A percentile compares a stretch with the other conserved stretches of the same genome.
These are phyloP conservation scores for Dromococcyx pavoninus DNA, from an alignment of 2,797 vertebrate genomes.

Conservation along the genomic window DNA sequence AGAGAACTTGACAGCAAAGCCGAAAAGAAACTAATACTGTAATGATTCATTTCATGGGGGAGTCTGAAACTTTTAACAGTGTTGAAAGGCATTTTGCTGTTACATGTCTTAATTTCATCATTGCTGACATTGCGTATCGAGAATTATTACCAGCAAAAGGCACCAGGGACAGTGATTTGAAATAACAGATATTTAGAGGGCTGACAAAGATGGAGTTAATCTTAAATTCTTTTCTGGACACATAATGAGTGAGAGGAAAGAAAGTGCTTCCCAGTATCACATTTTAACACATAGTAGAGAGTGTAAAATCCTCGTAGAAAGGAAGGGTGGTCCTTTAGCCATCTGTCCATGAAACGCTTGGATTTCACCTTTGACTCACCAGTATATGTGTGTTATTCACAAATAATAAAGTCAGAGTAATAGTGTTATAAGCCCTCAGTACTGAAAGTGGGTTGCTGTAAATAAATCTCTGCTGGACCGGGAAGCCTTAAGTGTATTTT, in stretches of 20 bases:
- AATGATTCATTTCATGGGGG: slow-evolving; percentile 16
- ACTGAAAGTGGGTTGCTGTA: neutral
- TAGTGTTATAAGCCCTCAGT: neutral
- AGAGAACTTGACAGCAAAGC: neutral
- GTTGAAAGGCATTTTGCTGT: neutral
- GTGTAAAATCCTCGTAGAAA: neutral
- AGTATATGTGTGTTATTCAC: neutral
- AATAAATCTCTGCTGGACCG: slow-evolving; percentile 19
- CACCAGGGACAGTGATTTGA: neutral
- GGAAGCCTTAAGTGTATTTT: neutral
- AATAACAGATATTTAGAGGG: neutral
- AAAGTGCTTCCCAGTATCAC: neutral
- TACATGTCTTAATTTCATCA: neutral
- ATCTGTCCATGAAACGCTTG: neutral
- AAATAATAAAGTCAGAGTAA: neutral
- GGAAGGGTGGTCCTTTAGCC: neutral
- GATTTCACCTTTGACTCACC: neutral
- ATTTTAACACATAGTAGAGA: neutral
- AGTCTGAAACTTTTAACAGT: neutral
- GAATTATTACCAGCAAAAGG: neutral
- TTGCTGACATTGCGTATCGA: neutral
- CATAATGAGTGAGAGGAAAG: neutral
- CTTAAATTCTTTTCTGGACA: neutral
- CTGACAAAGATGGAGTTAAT: neutral
- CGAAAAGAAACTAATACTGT: slow-evolving; percentile 18